Evolutionary conservation across 2,113 vertebrate species (phyloP), one percentile per base, ranked within the genome.

Genomic region (Machaerirhynchus nigripectus): DNA sequence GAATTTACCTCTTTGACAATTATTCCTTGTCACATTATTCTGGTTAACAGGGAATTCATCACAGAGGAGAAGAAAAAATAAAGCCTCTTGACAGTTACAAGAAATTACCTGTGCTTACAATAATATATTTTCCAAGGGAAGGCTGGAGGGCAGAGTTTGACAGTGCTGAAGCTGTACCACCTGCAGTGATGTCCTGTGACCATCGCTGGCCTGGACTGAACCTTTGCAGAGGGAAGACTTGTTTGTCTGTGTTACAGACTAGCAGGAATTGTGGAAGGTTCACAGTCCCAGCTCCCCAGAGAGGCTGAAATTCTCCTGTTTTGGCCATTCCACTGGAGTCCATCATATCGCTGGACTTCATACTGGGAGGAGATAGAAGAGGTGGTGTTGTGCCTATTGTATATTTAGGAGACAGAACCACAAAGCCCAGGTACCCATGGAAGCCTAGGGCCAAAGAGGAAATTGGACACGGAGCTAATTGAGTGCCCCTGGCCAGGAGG

Each of bases 1-100:
- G 44, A 93, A 92, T 96, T 96, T 77, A 67, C 71, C n/a, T 52
- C 87, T 52, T 69, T 93, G 83, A 96, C 94, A 94, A 94, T 87
- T 94, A 96, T 69, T 97, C 65, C 81, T 92, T 89, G 71, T 96
- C 92, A 89, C 78, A 46, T 82, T 77, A 71, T 40, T 84, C 64
- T 94, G 55, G 57, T 77, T 95, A 92, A 75, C 39, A 93, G 79
- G 63, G 82, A 96, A 95, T 92, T 96, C 81, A 79, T 74, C 86
- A 87, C 39, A 75, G 47, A 17, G 21, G 33, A 89, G 59, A 77
- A 92, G 35, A 27, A 70, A 90, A 96, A 70, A 78, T 77, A 64
- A 75, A 84, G 24, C 33, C 39, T 84, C 27, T 84, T 92, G 91
- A 88, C 79, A 76, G 81, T 46, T 93, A 91, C 64, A 81, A 93